phyloP scores from a whole-genome alignment of 2,113 vertebrate species.

The Lates calcarifer region DNA sequence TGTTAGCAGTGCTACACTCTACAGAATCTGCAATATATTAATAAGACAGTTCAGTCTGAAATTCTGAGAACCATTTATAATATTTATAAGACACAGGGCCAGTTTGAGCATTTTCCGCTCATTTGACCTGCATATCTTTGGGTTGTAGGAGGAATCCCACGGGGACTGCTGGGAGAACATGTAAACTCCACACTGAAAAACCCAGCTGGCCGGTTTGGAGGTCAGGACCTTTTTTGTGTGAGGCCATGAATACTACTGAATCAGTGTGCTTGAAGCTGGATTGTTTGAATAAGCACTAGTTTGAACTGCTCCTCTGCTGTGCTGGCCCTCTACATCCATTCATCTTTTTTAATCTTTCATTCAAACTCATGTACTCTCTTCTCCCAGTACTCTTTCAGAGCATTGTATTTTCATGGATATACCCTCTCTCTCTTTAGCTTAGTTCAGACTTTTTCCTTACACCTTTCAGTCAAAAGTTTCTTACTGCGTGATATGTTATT shows the following conservation, averaged over 20 bases:
- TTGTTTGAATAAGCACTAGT: constrained; percentile 1
- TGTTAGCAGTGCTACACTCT: too few species aligned
- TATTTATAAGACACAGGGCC: neutral
- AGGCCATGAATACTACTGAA: neutral
- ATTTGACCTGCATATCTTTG: constrained; percentile 4
- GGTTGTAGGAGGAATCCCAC: neutral
- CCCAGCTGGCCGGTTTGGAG: neutral
- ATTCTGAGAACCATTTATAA: neutral
- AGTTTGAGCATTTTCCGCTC: neutral
- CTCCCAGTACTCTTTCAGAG: neutral
- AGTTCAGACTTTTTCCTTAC: neutral
- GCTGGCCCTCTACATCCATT: neutral
- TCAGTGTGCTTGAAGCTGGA: neutral
- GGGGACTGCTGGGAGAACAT: neutral
- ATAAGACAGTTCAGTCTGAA: neutral
- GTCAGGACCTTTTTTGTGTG: neutral
- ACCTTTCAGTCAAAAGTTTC: neutral
- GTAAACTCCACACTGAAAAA: constrained; percentile 1
- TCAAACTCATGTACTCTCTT: neutral
- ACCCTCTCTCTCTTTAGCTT: neutral
- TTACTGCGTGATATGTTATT: neutral
- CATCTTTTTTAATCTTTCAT: constrained; percentile 1
- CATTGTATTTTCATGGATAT: neutral
- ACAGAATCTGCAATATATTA: neutral
- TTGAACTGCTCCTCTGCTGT: neutral